Conservation (phyloP, 2,113 vertebrate genomes). For the Tenrec ecaudatus region DNA sequence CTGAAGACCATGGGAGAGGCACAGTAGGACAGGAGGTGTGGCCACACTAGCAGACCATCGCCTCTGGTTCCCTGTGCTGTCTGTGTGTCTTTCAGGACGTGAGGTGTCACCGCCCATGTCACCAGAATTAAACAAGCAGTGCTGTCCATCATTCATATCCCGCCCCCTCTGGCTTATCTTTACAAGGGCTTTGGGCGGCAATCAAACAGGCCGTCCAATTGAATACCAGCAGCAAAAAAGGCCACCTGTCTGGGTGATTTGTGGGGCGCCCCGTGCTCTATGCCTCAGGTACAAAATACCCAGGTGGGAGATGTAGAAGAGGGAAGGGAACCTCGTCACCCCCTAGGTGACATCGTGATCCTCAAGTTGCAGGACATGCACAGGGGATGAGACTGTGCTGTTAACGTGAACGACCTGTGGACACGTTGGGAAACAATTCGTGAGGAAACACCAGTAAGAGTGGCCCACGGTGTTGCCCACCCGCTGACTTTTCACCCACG, state of each 20-base stretch:
- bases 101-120: not conserved
- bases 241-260: not conserved
- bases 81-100: not conserved
- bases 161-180: not conserved
- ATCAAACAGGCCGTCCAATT: not conserved
- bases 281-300: not conserved
- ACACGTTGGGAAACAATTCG: not conserved
- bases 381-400: not conserved
- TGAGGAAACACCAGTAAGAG: no score
- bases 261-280: not conserved
- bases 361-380: rapidly evolving
- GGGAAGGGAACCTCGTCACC: not conserved
- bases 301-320: not conserved
- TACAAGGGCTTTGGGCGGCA: not conserved
- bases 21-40: not conserved
- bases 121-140: not conserved
- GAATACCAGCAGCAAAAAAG: not conserved
- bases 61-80: not conserved
- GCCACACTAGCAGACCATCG: rapidly evolving
- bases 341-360: not conserved
- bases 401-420: rapidly evolving
- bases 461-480: no score
- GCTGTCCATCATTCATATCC: not conserved
- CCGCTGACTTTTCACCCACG: no score
- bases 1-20: no score